Evolutionary conservation across 2,888 invertebrate species (phyloP).

Genomic region (Gryllus longicercus): DNA sequence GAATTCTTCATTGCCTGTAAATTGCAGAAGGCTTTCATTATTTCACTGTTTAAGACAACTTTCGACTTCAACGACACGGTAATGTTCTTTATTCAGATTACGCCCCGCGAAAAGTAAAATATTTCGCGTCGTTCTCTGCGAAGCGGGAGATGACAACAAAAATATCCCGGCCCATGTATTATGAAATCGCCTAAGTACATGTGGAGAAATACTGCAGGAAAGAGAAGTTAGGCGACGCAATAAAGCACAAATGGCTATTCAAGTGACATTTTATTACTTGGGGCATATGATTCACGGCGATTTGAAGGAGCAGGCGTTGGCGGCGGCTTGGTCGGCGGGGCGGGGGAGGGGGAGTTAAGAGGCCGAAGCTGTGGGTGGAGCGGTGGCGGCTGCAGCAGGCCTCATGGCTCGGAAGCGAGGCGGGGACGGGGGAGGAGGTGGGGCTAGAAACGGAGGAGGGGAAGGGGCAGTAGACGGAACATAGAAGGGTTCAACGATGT

Average conservation of each 20-base stretch:
- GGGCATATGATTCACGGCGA: background rate
- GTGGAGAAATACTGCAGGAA: background rate
- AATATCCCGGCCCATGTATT: background rate
- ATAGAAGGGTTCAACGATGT: no score
- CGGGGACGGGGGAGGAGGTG: no score
- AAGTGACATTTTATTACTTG: slow-evolving; percentile 1
- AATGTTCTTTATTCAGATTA: background rate
- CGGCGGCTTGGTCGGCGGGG: background rate
- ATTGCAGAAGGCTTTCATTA: background rate
- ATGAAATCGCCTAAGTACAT: background rate
- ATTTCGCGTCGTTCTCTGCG: background rate
- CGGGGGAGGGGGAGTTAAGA: background rate
- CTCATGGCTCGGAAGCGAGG: no score
- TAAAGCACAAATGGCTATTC: slow-evolving; percentile 17
- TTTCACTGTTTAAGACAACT: background rate
- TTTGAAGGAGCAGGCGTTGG: background rate
- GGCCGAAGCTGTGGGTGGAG: background rate
- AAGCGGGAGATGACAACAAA: background rate
- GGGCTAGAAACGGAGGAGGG: no score
- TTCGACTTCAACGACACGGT: background rate
- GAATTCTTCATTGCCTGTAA: background rate
- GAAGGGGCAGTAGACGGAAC: no score
- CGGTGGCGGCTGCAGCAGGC: no score
- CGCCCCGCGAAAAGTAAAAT: background rate
- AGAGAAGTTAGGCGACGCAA: background rate